Conservation (phyloP, 2,888 invertebrate genomes). For the Torymus auratus region DNA sequence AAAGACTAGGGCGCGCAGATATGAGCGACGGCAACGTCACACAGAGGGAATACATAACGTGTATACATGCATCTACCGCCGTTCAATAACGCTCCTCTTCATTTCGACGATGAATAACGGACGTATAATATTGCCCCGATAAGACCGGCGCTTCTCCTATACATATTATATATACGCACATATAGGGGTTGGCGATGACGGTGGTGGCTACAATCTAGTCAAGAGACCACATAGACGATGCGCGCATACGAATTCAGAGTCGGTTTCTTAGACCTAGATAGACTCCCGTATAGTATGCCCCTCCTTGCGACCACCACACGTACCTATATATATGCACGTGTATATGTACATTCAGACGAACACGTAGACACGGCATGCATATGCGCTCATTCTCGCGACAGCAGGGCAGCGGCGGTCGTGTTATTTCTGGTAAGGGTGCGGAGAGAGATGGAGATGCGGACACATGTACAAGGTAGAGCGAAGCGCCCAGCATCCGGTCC, state of each 20-base stretch:
- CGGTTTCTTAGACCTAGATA: conserved; percentile 11
- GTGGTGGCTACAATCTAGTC: too few species aligned
- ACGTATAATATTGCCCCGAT: conserved; percentile 29
- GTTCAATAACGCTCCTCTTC: neutral
- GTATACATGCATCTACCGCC: too few species aligned
- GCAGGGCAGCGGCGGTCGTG: neutral
- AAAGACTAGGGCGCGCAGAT: neutral
- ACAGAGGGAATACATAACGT: too few species aligned
- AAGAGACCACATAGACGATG: too few species aligned
- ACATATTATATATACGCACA: too few species aligned
- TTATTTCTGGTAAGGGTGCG: conserved; percentile 11
- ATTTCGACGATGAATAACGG: conserved; percentile 25
- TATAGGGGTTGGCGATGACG: too few species aligned
- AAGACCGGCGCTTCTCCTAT: neutral
- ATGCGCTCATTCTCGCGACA: too few species aligned
- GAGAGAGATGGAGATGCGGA: too few species aligned
- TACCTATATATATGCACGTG: neutral
- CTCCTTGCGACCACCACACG: neutral
- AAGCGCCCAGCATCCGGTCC: conserved; percentile 41
- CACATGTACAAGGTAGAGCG: too few species aligned
- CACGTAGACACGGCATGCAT: too few species aligned
- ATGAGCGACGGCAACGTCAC: neutral
- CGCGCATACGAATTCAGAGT: neutral
- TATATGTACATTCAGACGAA: too few species aligned
- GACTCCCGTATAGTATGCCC: neutral